Percentiles rank a stretch among this genome's conserved stretches.
Evolutionary conservation across 2,888 invertebrate genomes (phyloP).

Genomic region (Psococerastis gibbosa): DNA sequence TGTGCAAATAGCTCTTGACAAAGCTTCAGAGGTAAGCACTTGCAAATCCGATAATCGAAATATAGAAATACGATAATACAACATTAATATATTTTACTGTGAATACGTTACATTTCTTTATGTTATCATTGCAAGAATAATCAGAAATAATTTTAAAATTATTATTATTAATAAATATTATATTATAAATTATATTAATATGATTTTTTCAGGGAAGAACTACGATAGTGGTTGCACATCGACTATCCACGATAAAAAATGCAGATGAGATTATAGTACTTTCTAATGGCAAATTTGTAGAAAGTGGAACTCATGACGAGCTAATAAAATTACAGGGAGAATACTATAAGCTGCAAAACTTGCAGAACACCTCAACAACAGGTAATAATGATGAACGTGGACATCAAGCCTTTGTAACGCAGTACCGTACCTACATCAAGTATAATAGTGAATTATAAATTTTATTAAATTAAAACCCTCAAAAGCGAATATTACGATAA

Average conservation of each 20-base stretch:
- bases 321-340: slow-evolving; percentile 43
- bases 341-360: slow-evolving; percentile 48
- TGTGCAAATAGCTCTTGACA: slow-evolving; percentile 63
- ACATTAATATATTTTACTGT: no score
- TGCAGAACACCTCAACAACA: slow-evolving; percentile 32
- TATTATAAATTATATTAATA: not conserved
- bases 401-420: not conserved
- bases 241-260: slow-evolving; percentile 50
- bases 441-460: not conserved
- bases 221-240: slow-evolving; percentile 60
- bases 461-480: not conserved
- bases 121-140: no score
- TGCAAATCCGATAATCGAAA: not conserved
- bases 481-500: not conserved
- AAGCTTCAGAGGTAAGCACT: slow-evolving; percentile 29
- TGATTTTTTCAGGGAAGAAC: slow-evolving; percentile 38
- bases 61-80: no score
- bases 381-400: slow-evolving; percentile 12
- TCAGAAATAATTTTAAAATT: no score
- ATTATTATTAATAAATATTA: no score
- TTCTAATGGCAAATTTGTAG: slow-evolving; percentile 40
- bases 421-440: not conserved
- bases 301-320: slow-evolving; percentile 48
- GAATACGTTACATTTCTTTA: no score
- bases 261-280: slow-evolving; percentile 47